Evolutionary conservation across 2,797 vertebrate genomes (phyloP).

Genomic region (Aselliscus stoliczkanus): DNA sequence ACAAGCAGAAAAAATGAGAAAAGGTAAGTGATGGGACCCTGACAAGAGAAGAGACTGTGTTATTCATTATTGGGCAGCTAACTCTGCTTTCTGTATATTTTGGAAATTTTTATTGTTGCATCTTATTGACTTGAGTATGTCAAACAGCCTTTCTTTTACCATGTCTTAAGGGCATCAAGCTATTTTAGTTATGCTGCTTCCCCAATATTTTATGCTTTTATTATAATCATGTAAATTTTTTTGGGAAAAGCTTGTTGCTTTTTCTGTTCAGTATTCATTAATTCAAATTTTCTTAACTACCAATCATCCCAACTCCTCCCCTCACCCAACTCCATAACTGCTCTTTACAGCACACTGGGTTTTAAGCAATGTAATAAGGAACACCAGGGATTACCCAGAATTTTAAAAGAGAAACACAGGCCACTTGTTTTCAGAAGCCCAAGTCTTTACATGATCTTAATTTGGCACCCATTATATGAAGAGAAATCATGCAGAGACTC

Average conservation of each 20-base stretch:
- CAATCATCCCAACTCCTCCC: not conserved
- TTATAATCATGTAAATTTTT: not conserved
- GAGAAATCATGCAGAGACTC: not conserved
- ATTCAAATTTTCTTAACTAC: constrained; percentile 21
- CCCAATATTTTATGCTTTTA: constrained; percentile 16
- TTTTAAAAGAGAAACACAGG: not conserved
- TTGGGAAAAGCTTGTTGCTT: not conserved
- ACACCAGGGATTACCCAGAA: not conserved
- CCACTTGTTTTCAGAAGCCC: not conserved
- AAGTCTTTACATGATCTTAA: not conserved
- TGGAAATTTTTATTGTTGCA: not conserved
- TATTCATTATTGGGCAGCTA: not conserved
- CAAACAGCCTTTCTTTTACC: not conserved
- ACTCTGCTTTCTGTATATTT: not conserved
- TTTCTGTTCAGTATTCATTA: not conserved
- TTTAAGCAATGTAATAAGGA: not conserved
- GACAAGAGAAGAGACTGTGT: not conserved
- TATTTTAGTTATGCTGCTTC: not conserved
- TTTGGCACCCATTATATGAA: not conserved
- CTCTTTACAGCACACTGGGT: not conserved
- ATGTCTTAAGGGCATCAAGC: not conserved
- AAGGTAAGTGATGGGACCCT: constrained; percentile 85
- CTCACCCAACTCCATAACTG: not conserved
- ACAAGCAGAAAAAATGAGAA: constrained; percentile 99
- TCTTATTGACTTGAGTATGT: not conserved